Percentiles rank a stretch among this genome's conserved stretches.
phyloP scores from a whole-genome alignment of 1,140 invertebrate species.

The Sitobion miscanthi region DNA sequence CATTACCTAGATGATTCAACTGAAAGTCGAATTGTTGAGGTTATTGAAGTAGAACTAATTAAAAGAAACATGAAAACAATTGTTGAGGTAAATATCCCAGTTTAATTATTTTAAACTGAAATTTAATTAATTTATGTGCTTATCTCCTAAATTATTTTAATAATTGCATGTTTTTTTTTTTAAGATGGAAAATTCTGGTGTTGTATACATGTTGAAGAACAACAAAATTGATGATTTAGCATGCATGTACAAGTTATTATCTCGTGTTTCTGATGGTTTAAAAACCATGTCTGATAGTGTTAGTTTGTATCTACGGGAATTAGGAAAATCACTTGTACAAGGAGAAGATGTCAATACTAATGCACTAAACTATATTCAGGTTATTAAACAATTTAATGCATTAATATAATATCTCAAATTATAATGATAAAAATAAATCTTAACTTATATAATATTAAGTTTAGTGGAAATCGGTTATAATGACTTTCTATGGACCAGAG shows the following conservation, averaged over 20 bases:
- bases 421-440: neutral
- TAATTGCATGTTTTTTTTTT: conserved; percentile 59
- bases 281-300: conserved; percentile 95
- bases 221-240: conserved; percentile 95
- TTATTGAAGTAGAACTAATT: conserved; percentile 97
- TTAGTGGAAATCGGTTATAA: neutral
- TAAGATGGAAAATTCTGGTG: conserved; percentile 98
- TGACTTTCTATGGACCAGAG: neutral
- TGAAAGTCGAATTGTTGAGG: conserved; percentile 92
- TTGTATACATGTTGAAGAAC: conserved; percentile 98
- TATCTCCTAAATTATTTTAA: neutral
- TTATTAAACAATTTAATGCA: conserved; percentile 63
- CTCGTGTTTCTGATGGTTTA: conserved; percentile 86
- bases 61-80: conserved; percentile 99
- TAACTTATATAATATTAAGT: neutral
- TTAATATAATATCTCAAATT: neutral
- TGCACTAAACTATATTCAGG: conserved; percentile 94
- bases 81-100: conserved; percentile 73
- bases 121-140: neutral
- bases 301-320: conserved; percentile 90
- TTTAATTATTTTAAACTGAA: neutral
- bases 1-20: conserved; percentile 98
- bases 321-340: conserved; percentile 92
- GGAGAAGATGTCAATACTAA: conserved; percentile 88
- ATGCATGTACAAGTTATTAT: conserved; percentile 97